Percentiles rank a stretch among this genome's conserved stretches.
These are phyloP conservation scores for Lydus trimaculatus DNA, from an alignment of 2,888 invertebrate species.

Conservation along the genomic window DNA sequence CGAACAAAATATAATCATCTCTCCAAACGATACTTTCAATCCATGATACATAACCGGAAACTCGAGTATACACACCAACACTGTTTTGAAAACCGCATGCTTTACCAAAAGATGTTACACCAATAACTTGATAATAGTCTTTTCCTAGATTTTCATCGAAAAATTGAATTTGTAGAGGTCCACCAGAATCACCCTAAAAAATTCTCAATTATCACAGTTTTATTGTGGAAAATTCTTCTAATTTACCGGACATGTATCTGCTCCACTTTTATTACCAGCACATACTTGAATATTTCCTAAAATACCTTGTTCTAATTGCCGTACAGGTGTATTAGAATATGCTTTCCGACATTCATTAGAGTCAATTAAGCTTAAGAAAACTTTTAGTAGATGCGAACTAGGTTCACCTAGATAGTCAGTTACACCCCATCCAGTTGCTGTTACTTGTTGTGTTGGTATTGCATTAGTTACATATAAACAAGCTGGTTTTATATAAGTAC, in stretches of 20 bases:
- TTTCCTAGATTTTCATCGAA: slow-evolving; percentile 31
- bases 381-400: slow-evolving; percentile 62
- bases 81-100: slow-evolving; percentile 54
- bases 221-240: too few species aligned
- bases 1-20: background rate
- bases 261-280: slow-evolving; percentile 59
- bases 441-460: slow-evolving; percentile 42
- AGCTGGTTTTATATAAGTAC: slow-evolving; percentile 60
- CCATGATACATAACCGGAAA: slow-evolving; percentile 62
- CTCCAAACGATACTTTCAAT: slow-evolving; percentile 62
- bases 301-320: slow-evolving; percentile 59
- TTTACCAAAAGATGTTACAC: slow-evolving; percentile 62
- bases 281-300: slow-evolving; percentile 63
- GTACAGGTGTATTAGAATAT: slow-evolving; percentile 38
- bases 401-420: slow-evolving; percentile 49
- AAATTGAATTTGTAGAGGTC: slow-evolving; percentile 63
- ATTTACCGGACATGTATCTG: slow-evolving; percentile 65
- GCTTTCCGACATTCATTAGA: slow-evolving; percentile 54
- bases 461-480: slow-evolving; percentile 53
- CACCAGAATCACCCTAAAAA: slow-evolving; percentile 70
- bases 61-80: slow-evolving; percentile 62
- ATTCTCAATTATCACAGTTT: slow-evolving; percentile 9
- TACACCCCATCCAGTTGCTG: slow-evolving; percentile 63
- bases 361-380: slow-evolving; percentile 59
- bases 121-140: slow-evolving; percentile 64